Percentiles rank a stretch among this genome's conserved stretches.
These are phyloP conservation scores for Notodonta ziczac DNA, from an alignment of 2,888 invertebrate species.

Conservation along the genomic window DNA sequence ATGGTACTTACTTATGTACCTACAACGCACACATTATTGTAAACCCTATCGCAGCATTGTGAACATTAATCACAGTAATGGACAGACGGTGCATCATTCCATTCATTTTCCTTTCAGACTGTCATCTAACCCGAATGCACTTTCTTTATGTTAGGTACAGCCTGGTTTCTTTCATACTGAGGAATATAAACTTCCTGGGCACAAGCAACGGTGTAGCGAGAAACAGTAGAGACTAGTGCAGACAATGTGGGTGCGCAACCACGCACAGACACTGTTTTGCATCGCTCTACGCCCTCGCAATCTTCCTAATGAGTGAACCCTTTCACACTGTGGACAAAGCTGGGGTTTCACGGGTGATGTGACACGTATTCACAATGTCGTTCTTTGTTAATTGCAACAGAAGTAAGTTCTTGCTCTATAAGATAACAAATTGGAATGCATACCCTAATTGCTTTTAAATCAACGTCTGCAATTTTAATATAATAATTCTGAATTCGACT, in stretches of 20 bases:
- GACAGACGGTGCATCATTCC: conserved; percentile 47
- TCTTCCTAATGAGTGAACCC: conserved; percentile 84
- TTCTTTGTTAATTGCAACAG: conserved; percentile 66
- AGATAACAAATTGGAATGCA: conserved; percentile 8
- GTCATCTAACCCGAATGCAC: conserved; percentile 69
- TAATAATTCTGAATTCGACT: too few species aligned
- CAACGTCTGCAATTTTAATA: too few species aligned
- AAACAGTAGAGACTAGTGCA: conserved; percentile 57
- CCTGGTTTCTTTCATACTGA: conserved; percentile 63
- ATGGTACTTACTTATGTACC: too few species aligned
- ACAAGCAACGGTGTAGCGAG: conserved; percentile 56
- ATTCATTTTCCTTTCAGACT: conserved; percentile 56
- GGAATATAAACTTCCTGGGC: conserved; percentile 70
- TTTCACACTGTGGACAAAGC: conserved; percentile 82
- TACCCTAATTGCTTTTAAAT: too few species aligned
- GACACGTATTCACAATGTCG: conserved; percentile 72
- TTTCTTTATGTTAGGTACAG: conserved; percentile 61
- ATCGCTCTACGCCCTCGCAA: conserved; percentile 76
- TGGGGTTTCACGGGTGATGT: conserved; percentile 79
- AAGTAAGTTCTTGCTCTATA: conserved; percentile 55
- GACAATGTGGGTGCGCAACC: conserved; percentile 4
- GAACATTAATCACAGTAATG: conserved; percentile 66
- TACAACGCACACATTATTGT: conserved; percentile 6
- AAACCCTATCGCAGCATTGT: neutral
- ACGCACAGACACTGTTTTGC: conserved; percentile 66